Evolutionary conservation across 53 echinoderm and acorn worm species (phyloP), one percentile per base, ranked within the genome.

Genomic region (Holothuria leucospilota): DNA sequence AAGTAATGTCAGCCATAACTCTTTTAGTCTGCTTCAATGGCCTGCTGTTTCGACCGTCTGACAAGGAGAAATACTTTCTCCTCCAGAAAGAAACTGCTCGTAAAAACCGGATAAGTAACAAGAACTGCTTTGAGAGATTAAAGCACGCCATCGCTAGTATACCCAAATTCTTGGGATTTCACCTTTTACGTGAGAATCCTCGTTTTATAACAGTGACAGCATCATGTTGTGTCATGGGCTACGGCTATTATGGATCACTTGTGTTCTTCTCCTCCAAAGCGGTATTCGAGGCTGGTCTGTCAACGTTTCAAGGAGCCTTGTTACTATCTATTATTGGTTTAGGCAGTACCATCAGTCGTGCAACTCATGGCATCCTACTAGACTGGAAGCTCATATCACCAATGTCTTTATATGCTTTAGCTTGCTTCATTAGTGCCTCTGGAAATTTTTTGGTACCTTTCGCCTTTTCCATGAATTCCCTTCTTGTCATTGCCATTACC

Each of bases 231-330:
- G 60, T 81, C 16, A 59, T 81, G 62, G 81, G 81, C 29, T 81
- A 61, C 24, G 81, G 81, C 0, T 81, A 81, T 30, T 81, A 61
- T 25, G 61, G 53, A 2, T 20, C 81, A 9, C 60, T 81, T 5
- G 62, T 81, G 11, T 81, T 81, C 81, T 60, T 81, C 21, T 52
- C 81, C 5, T 81, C 81, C 58, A 81, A 81, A 20, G 81, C 81
- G 5, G 81, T 81, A 2, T 81, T 62, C 61, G 81, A 62, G 61
- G 60, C 60, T 18, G 62, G 21, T 20, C 60, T 81, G 4, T 62
- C 81, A 7, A 81, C n/a, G 27, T 34, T 81, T 25, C 81, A 81
- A 34, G 81, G 60, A 28, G 60, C 81, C 25, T 30, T 61, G 5
- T 30, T 81, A 12, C 6, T 81, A 39, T 81, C 81, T 2, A 20